These are phyloP conservation scores for Dryococelus australis DNA, from an alignment of 2,888 invertebrate species.

Conservation along the genomic window DNA sequence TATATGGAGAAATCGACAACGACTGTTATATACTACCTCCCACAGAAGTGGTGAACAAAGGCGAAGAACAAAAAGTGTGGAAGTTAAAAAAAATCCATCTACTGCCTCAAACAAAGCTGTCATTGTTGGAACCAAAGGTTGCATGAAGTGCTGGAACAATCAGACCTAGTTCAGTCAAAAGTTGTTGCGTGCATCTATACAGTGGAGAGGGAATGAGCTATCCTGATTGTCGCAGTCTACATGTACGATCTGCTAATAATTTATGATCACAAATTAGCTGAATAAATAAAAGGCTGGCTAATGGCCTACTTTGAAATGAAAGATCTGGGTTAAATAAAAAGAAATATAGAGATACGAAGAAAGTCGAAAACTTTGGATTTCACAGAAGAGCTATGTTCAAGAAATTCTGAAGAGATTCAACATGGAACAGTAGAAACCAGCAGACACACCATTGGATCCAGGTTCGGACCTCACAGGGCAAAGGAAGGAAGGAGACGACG, in stretches of 20 bases:
- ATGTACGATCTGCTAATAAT: neutral
- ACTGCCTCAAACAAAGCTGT: neutral
- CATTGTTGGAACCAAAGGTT: too few relatives aligned
- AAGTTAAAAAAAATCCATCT: neutral
- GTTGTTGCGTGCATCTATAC: too few relatives aligned
- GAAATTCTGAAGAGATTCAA: too few relatives aligned
- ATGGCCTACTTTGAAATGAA: neutral
- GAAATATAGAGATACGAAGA: neutral
- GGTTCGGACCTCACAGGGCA: neutral
- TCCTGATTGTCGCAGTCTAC: neutral
- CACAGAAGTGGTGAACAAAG: too few relatives aligned
- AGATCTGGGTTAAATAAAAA: neutral
- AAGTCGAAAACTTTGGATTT: too few relatives aligned
- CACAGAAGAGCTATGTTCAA: too few relatives aligned
- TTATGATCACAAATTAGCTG: neutral
- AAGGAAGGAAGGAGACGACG: neutral
- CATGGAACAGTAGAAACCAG: neutral
- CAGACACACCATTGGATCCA: neutral
- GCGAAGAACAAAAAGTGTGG: neutral
- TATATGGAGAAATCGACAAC: neutral
- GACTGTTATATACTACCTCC: neutral
- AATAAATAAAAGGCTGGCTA: neutral
- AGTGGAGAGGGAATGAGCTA: neutral
- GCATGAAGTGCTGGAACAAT: neutral
- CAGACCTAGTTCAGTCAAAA: neutral